These are phyloP conservation scores for Tachina lurida DNA, from an alignment of 2,888 invertebrate species.

Conservation along the genomic window DNA sequence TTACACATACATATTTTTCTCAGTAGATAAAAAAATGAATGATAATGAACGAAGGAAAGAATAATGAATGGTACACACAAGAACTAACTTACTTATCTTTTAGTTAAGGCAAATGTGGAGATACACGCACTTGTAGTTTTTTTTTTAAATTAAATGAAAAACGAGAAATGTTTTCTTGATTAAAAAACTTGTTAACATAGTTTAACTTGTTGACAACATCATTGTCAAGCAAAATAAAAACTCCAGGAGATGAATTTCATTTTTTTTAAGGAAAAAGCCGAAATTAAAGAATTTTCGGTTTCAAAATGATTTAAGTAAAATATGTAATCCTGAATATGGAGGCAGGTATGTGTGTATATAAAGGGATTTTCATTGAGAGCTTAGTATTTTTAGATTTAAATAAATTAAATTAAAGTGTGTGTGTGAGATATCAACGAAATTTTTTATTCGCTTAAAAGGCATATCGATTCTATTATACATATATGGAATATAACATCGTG, in stretches of 20 bases:
- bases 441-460: too few species aligned
- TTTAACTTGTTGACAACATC: constrained; percentile 62
- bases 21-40: neutral
- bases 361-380: too few species aligned
- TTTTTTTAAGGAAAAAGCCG: neutral
- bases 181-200: constrained; percentile 66
- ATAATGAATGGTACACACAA: neutral
- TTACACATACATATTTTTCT: constrained; percentile 64
- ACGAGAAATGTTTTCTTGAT: constrained; percentile 62
- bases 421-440: too few species aligned
- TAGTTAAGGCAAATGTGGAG: neutral
- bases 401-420: too few species aligned
- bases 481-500: too few species aligned
- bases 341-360: too few species aligned
- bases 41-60: constrained; percentile 12
- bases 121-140: constrained; percentile 6
- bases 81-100: neutral
- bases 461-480: too few species aligned
- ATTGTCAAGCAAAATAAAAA: neutral
- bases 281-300: constrained; percentile 7
- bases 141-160: constrained; percentile 58
- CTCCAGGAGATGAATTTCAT: neutral
- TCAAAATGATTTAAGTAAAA: neutral
- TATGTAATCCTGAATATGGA: neutral
- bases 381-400: too few species aligned